phyloP scores from a whole-genome alignment of 2,113 vertebrate species.

The Hucho hucho region DNA sequence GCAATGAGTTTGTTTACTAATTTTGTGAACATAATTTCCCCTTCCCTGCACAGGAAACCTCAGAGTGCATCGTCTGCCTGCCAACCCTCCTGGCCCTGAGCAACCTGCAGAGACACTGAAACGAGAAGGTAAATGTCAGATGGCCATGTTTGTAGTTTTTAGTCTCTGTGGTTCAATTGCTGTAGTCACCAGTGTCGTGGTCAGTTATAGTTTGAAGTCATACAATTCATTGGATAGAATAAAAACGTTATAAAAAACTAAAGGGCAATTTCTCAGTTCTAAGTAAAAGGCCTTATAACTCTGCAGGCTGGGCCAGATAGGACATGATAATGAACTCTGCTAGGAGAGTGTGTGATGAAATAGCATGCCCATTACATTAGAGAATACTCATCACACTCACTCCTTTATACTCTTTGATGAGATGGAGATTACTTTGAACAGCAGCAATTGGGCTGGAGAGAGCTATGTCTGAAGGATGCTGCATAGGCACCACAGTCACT shows the following conservation, averaged over 20 bases:
- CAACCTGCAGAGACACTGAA: constrained; percentile 60
- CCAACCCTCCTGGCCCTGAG: constrained; percentile 52
- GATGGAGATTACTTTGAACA: constrained; percentile 15
- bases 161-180: neutral
- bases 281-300: neutral
- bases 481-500: neutral
- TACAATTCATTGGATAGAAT: neutral
- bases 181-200: too few species aligned
- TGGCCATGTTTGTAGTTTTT: constrained; percentile 7
- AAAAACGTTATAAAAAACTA: neutral
- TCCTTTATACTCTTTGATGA: neutral
- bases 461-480: neutral
- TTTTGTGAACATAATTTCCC: neutral
- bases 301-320: neutral
- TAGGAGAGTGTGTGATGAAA: neutral
- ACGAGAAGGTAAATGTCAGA: constrained; percentile 66
- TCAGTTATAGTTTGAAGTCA: neutral
- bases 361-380: constrained; percentile 23
- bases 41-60: constrained; percentile 63
- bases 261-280: neutral
- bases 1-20: too few species aligned
- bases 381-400: constrained; percentile 15
- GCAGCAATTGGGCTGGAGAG: neutral
- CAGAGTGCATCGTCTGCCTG: constrained; percentile 67
- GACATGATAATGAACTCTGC: neutral